A percentile compares a stretch with the other conserved stretches of the same genome.
Conservation (phyloP, 2,888 invertebrate species). For the Philhelius pedissequus region DNA sequence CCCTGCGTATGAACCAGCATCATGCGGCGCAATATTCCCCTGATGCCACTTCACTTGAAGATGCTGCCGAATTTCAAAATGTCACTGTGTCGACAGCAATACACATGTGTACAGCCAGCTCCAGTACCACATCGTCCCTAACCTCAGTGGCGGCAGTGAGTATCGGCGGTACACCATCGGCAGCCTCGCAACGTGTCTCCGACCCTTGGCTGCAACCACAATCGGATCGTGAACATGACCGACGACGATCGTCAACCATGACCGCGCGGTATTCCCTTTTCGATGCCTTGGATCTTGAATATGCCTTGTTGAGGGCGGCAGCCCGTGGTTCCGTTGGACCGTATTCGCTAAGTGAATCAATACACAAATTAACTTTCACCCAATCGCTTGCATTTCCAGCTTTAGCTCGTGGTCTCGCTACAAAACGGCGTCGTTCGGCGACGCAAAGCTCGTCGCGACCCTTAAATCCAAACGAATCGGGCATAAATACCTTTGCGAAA, state of each 20-base stretch:
- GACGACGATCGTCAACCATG: slow-evolving; percentile 82
- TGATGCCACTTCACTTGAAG: slow-evolving; percentile 78
- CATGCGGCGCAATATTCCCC: slow-evolving; percentile 77
- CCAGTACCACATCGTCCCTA: slow-evolving; percentile 82
- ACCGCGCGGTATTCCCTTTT: slow-evolving; percentile 84
- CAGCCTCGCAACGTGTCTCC: slow-evolving; percentile 77
- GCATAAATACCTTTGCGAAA: slow-evolving; percentile 86
- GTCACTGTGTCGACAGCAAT: slow-evolving; percentile 74
- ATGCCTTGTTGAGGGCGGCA: slow-evolving; percentile 84
- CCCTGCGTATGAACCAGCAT: slow-evolving; percentile 78
- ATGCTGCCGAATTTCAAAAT: slow-evolving; percentile 79
- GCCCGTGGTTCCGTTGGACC: slow-evolving; percentile 86
- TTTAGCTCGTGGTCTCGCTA: slow-evolving; percentile 84
- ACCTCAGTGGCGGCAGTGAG: slow-evolving; percentile 80
- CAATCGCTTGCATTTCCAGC: slow-evolving; percentile 87
- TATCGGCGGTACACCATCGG: slow-evolving; percentile 75
- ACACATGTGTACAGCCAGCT: slow-evolving; percentile 79
- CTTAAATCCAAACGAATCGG: slow-evolving; percentile 83
- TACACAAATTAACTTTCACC: slow-evolving; percentile 87
- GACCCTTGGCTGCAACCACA: slow-evolving; percentile 79
- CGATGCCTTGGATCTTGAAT: slow-evolving; percentile 86
- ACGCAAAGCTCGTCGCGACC: slow-evolving; percentile 81
- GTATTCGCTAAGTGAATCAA: slow-evolving; percentile 85
- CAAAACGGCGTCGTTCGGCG: slow-evolving; percentile 81
- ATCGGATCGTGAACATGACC: slow-evolving; percentile 78